Base-by-base conservation (phyloP, 2,797 vertebrate genomes). In the Bovichtus variegatus region DNA sequence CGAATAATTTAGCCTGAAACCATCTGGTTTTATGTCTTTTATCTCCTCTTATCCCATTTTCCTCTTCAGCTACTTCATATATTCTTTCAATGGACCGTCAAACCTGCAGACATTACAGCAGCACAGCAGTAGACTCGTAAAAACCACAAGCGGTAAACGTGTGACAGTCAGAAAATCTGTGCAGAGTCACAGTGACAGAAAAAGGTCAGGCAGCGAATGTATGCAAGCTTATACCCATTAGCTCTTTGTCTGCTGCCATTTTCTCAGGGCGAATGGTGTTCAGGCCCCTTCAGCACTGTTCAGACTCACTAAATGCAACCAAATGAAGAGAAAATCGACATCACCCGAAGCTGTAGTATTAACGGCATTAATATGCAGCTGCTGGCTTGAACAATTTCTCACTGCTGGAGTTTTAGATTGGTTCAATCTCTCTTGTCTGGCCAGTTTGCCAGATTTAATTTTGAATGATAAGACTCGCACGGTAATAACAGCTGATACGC, bases 361-460 rank as follows among this genome's bases (percentile, higher is more conserved):
- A 88, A 62, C 77, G 65, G 60, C 88, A 92, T 94, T 94, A 92
- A 91, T 91, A 94, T 93, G 91, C 91, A 82, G 82, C 80, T 78
- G 69, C 77, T 80, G 73, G 61, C 87, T 74, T 29, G 31, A 76
- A 86, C 85, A 73, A 76, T 87, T 84, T 88, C 80, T 87, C 87
- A 80, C 78, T 74, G 81, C 87, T 71, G 65, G 71, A 59, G 43
- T 80, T 91, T 91, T 90, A 93, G 90, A 94, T 92, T 91, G 87
- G 80, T 84, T 84, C 88, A 80, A 87, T 89, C 87, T 83, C 78
- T 88, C 78, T 78, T 74, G 87, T 92, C 88, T 82, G 74, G 81
- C 81, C 74, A 51, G 82, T 91, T 93, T 92, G 85, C 90, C 90
- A 91, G 89, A 92, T 93, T 91, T 89, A 84, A 93, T 92, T 93